Evolutionary conservation across 2,797 vertebrate genomes (phyloP), one percentile per base, ranked within the genome.

Genomic region (Lacerta viridis): DNA sequence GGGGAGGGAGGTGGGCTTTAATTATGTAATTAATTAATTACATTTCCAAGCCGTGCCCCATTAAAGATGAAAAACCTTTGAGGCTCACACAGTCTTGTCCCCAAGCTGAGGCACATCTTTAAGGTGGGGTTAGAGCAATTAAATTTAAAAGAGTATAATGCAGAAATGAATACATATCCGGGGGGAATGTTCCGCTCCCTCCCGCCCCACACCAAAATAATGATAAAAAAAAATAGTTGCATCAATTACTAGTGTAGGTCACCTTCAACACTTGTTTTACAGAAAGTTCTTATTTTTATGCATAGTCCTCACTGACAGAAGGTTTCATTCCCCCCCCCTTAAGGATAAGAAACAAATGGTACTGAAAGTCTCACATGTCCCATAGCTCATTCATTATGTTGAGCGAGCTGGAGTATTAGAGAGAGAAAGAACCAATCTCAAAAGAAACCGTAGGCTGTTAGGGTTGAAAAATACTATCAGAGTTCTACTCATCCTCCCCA

Each of bases 311-410:
- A 91, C 94, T 96, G 94, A 92, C 95, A 96, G 92, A 94, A 94
- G 88, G 77, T 92, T 89, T 95, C 94, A 92, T 90, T 93, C 95
- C 95, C 89, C 95, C 95, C 95, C 89, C 95, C 96, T 95, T 94
- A 96, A 90, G 90, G 96, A 95, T 94, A 96, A 76, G 96, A 96
- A 95, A 96, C 93, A 97, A 96, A 96, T 95, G 96, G 94, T 93
- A 94, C 69, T 92, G 93, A 95, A 95, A 94, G 87, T 93, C 91
- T 94, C 92, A 61, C 61, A 93, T 95, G 86, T 96, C 95, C 94
- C 95, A 92, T 78, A 95, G 94, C 93, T 96, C 94, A 97, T 96
- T 97, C 93, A 95, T 96, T 97, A 97, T 95, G 91, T 97, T 66
- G 87, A 92, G 93, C 96, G 91, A 94, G 90, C 68, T 66, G 77